Base-by-base conservation (phyloP, 2,113 vertebrate species). In the Beaufortia kweichowensis region DNA sequence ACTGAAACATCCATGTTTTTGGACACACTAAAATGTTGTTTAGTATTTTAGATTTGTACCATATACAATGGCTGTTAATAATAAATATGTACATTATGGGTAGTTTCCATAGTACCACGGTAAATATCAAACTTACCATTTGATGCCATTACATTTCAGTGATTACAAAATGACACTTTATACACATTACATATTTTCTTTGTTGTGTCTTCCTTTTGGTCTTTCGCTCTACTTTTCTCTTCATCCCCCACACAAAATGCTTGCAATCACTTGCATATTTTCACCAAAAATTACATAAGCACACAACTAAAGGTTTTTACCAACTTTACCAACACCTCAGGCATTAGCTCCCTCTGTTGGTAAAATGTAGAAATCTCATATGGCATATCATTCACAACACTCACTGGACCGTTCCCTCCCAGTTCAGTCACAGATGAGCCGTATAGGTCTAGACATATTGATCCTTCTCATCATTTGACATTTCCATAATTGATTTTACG, bases 281-380 rank as follows among this genome's bases (percentile, higher is more conserved):
- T 17, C 3, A 48, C 5, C 14, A 21, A 53, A 53, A 53, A 53
- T 21, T n/a, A 9, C 19, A 53, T 53, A 53, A 53, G 48, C 48
- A 61, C 11, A 55, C 31, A 28, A 26, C 12, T 29, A 55, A 19
- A 21, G 19, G 48, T 53, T 53, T n/a, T 46, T 12, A 12, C 14
- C n/a, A 53, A 9, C 7, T 7, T 21, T 63, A 19, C 48, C 8
- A 29, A 71, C 69, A 76, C 56, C 77, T 80, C 62, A 79, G 5
- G 12, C 79, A 77, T 77, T 31, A 84, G 19, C 77, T 41, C 86
- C 85, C 80, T 85, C 89, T 80, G 12, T 63, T 78, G 84, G 67
- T 35, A 29, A 56, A 2, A 31, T 0, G 26, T 4, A 35, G 43
- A 74, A 77, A 63, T 24, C 12, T 46, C 43, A 55, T 14, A 14